Evolutionary conservation across 2,888 invertebrate genomes (phyloP).

Genomic region (Nesidiocoris tenuis): DNA sequence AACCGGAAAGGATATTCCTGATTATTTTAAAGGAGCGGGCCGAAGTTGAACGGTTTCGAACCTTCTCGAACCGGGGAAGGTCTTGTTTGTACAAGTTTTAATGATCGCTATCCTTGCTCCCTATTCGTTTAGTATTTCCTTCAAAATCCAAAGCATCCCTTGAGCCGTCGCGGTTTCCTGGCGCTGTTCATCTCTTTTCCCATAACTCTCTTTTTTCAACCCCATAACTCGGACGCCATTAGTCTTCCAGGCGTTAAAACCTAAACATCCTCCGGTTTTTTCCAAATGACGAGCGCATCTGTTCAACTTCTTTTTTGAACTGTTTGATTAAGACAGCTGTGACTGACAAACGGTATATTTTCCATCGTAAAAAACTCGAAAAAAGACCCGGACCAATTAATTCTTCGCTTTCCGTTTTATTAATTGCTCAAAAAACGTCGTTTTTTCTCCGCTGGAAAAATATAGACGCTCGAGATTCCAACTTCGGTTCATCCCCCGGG

Average conservation of each 20-base stretch:
- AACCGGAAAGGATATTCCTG: constrained; percentile 24
- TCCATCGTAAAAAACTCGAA: background rate
- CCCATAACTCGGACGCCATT: constrained; percentile 18
- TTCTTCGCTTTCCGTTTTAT: constrained; percentile 12
- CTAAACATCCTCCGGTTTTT: constrained; percentile 24
- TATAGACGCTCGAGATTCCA: background rate
- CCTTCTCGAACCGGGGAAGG: background rate
- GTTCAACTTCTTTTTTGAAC: constrained; percentile 25
- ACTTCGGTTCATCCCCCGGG: background rate
- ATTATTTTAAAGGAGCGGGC: constrained; percentile 32
- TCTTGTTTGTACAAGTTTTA: constrained; percentile 36
- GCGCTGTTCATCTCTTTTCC: constrained; percentile 17
- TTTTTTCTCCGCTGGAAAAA: background rate
- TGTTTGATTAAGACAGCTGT: constrained; percentile 34
- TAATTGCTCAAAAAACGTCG: constrained; percentile 10
- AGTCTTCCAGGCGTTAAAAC: constrained; percentile 25
- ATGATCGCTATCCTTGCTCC: constrained; percentile 16
- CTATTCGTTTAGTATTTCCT: background rate
- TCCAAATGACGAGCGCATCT: constrained; percentile 28
- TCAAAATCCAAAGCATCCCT: background rate
- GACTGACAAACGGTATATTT: constrained; percentile 18
- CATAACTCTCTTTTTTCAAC: constrained; percentile 22
- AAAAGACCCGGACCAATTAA: constrained; percentile 21
- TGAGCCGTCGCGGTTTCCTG: background rate
- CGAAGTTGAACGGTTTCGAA: background rate